Evolutionary conservation across 2,888 invertebrate genomes (phyloP), one percentile per base, ranked within the genome.

Genomic region (Saturnia pavonia): DNA sequence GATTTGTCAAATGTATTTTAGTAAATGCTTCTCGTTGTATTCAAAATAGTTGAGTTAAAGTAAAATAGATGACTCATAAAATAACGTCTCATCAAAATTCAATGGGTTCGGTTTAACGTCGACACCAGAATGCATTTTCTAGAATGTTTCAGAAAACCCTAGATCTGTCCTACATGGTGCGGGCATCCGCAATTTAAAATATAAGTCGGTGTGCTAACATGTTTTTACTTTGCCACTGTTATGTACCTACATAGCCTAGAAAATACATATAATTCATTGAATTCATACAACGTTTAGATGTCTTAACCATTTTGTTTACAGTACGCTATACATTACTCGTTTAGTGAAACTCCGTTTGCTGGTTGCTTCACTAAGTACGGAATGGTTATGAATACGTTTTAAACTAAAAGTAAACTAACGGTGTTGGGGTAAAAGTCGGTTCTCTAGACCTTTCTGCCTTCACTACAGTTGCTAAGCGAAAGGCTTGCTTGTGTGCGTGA

Each of bases 401-500:
- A 72, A 78, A 70, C 22, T 67, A 69, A 71, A 72, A 70, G n/a
- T 51, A 76, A 76, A 65, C 77, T 77, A 82, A 79, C 80, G 77
- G 76, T 79, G 74, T 71, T 67, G 70, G 73, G 77, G 78, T 84
- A 76, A 71, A 69, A 74, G 82, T 69, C 72, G 68, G 73, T 80
- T 78, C 82, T 85, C 87, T 88, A 88, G 87, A 91, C 91, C 87
- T 88, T 86, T 88, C 87, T 90, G 91, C 91, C 89, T 91, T 90
- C 90, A 90, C 89, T 90, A 89, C 81, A 75, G 92, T 92, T 92
- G 91, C 92, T 89, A 92, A 80, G 89, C 88, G 82, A 83, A 78
- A 19, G 70, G 42, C 80, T 75, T 74, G 82, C 43, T 3, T 85
- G 91, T 91, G 88, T 89, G 88, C 4, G 91, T 88, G 91, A 85